These are phyloP conservation scores for Aptenodytes forsteri DNA, from an alignment of 2,113 vertebrate species.

Conservation along the genomic window DNA sequence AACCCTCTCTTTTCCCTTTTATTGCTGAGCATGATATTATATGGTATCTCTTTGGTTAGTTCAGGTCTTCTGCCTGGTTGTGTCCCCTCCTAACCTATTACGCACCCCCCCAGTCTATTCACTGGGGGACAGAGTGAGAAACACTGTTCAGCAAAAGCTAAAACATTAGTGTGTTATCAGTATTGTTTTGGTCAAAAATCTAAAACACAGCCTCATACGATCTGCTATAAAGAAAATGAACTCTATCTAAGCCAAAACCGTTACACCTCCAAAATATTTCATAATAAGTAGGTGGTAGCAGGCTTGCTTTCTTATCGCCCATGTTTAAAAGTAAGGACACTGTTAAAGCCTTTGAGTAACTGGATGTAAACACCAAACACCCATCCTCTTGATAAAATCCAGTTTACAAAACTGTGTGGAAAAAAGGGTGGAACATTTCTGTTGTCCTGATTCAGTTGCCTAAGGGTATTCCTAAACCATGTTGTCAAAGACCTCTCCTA, in stretches of 20 bases:
- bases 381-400: rapidly evolving
- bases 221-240: background rate
- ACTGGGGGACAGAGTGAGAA: background rate
- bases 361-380: background rate
- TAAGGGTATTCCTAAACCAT: background rate
- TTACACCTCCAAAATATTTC: background rate
- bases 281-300: background rate
- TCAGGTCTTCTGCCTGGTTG: background rate
- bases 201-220: background rate
- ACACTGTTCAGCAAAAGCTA: background rate
- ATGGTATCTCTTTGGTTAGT: background rate
- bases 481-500: background rate
- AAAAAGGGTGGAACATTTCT: background rate
- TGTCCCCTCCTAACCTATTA: background rate
- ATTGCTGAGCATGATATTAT: background rate
- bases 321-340: background rate
- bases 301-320: background rate
- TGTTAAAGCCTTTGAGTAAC: background rate
- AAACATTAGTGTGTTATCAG: background rate
- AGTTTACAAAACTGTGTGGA: background rate
- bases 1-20: background rate
- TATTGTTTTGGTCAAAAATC: background rate
- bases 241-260: background rate
- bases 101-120: background rate
- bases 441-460: background rate